These are phyloP conservation scores for Momotus momota DNA, from an alignment of 2,797 vertebrate genomes.

Conservation along the genomic window DNA sequence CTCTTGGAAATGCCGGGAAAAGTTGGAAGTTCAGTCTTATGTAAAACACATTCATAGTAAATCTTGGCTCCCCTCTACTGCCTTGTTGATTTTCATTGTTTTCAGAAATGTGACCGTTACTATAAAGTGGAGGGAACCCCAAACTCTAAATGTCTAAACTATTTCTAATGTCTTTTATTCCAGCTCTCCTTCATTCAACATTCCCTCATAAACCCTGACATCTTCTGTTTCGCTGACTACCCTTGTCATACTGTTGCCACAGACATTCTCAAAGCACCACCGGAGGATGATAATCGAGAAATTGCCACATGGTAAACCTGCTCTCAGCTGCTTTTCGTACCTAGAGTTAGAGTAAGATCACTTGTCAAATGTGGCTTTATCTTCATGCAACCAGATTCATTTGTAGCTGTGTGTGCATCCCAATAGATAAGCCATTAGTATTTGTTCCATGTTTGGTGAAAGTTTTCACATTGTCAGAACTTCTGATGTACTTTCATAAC, in stretches of 20 bases:
- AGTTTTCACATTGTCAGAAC: neutral
- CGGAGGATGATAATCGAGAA: conserved; percentile 98
- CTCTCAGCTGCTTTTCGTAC: neutral
- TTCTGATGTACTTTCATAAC: neutral
- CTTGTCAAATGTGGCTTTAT: neutral
- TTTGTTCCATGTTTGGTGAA: neutral
- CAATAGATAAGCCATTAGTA: neutral
- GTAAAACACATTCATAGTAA: neutral
- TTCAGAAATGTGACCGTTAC: neutral
- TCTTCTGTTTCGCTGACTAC: conserved; percentile 98
- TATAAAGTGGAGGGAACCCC: neutral
- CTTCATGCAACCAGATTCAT: neutral
- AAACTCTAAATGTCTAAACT: neutral
- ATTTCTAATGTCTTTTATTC: neutral
- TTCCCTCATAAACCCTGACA: conserved; percentile 96
- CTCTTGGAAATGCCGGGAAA: neutral
- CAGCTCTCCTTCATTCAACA: conserved; percentile 99
- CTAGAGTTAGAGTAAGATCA: neutral
- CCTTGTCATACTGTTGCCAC: conserved; percentile 96
- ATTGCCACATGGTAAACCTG: conserved; percentile 93
- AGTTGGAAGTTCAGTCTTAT: neutral
- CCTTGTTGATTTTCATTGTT: neutral
- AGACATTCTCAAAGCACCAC: conserved; percentile 98
- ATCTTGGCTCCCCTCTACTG: neutral
- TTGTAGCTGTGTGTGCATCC: neutral